Conservation (phyloP, 1,140 invertebrate species). For the roundworm (Caenorhabditis elegans) region WBcel235 BX284605.5:7809001-7809500, state of each 20-base stretch:
- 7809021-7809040: too few species aligned
- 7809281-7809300: constrained; percentile 61
- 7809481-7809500: constrained; percentile 52
- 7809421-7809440: not conserved
- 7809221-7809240: constrained; percentile 54
- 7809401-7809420: constrained; percentile 36
- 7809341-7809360: constrained; percentile 49
- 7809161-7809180: constrained; percentile 37
- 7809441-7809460: not conserved
- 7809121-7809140: constrained; percentile 57
- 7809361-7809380: constrained; percentile 51
- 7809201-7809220: constrained; percentile 52
- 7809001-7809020: constrained; percentile 1
- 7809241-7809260: constrained; percentile 59
- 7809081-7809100: not conserved
- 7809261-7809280: constrained; percentile 54
- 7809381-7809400: constrained; percentile 50
- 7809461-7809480: not conserved
- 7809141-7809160: constrained; percentile 55
- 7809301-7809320: constrained; percentile 59
- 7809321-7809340: constrained; percentile 50
- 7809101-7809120: not conserved
- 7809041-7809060: not conserved
- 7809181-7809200: constrained; percentile 49
- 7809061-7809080: not conserved